Percentiles rank a stretch among this genome's conserved stretches.
phyloP scores from a whole-genome alignment of 2,113 vertebrate species.

The Andinoacara biseriatus region DNA sequence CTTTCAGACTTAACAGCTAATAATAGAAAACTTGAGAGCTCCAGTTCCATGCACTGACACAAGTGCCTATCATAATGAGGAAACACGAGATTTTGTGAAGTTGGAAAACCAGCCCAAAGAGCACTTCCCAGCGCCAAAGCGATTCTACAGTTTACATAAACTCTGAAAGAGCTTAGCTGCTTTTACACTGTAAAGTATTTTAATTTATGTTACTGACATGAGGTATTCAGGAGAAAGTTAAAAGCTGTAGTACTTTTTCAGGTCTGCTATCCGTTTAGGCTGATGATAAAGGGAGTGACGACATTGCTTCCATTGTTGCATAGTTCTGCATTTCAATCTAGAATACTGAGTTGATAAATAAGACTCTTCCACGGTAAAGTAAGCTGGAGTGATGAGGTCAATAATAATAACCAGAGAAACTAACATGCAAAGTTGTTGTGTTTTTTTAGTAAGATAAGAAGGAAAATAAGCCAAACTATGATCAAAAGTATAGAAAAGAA shows the following conservation, averaged over 20 bases:
- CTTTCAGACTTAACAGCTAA: not conserved
- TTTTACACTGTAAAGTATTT: not conserved
- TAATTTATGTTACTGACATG: slow-evolving; percentile 18
- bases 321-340: not conserved
- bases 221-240: slow-evolving; percentile 10
- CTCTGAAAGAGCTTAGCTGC: not conserved
- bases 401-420: not conserved
- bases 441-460: not conserved
- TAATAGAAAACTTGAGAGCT: not conserved
- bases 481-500: not conserved
- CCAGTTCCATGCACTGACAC: not conserved
- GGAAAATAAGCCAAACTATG: not conserved
- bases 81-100: not conserved
- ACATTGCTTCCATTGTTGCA: not conserved
- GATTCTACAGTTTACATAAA: not conserved
- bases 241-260: slow-evolving; percentile 5
- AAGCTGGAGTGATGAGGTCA: not conserved
- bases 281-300: not conserved
- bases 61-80: not conserved
- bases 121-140: not conserved
- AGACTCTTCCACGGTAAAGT: not conserved
- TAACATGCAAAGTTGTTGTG: not conserved
- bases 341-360: not conserved
- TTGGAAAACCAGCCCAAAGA: not conserved
- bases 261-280: slow-evolving; percentile 14